phyloP scores from a whole-genome alignment of 2,888 invertebrate species.

The Morpho achilles region DNA sequence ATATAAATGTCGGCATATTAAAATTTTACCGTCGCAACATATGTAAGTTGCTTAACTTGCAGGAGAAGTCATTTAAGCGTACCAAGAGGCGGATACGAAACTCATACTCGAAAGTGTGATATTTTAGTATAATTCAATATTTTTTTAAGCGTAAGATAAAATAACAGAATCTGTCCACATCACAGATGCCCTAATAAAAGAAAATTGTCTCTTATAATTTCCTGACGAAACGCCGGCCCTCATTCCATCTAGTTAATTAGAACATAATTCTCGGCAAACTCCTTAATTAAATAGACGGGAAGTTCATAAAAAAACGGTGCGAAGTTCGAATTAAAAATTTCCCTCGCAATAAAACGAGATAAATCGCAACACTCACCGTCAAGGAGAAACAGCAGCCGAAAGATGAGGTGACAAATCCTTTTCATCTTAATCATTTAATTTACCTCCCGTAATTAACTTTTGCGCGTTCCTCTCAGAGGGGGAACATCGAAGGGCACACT shows the following conservation, averaged over 20 bases:
- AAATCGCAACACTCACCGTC: slow-evolving; percentile 48
- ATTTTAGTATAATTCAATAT: no score
- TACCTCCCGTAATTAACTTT: slow-evolving; percentile 34
- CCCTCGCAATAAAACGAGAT: slow-evolving; percentile 11
- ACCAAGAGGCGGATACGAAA: no score
- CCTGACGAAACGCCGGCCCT: slow-evolving; percentile 6
- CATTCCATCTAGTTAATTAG: slow-evolving; percentile 25
- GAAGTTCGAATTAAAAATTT: slow-evolving; percentile 23
- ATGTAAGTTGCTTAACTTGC: no score
- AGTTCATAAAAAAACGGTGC: slow-evolving; percentile 16
- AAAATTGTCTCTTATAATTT: neutral
- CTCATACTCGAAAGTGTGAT: no score
- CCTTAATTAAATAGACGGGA: slow-evolving; percentile 25
- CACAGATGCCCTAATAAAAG: no score
- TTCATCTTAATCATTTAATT: slow-evolving; percentile 59
- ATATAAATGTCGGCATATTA: no score
- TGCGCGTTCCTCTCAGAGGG: slow-evolving; percentile 9
- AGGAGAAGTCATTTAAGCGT: no score
- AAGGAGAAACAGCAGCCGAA: slow-evolving; percentile 62
- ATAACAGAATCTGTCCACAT: no score
- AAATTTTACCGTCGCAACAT: no score
- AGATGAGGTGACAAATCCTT: slow-evolving; percentile 68
- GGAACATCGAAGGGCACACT: slow-evolving; percentile 8
- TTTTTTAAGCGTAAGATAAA: no score
- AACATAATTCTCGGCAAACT: slow-evolving; percentile 25